These are phyloP conservation scores for Paralvinella palmiformis DNA, from an alignment of 1,140 invertebrate genomes.

Conservation along the genomic window DNA sequence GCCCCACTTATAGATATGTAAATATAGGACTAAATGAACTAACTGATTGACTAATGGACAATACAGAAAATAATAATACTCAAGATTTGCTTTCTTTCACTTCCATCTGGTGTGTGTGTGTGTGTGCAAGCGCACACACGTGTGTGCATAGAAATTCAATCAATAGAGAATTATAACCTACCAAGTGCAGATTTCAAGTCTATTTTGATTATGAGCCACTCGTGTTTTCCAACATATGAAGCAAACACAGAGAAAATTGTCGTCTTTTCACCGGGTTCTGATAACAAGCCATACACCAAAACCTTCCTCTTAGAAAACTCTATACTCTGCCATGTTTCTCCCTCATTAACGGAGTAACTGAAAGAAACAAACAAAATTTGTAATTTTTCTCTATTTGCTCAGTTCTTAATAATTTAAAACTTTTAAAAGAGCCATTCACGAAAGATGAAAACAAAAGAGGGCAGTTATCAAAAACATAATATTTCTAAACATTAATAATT, in stretches of 20 bases:
- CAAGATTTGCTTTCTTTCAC: too few species aligned
- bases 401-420: neutral
- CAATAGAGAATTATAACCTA: slow-evolving; percentile 44
- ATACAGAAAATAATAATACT: too few species aligned
- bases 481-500: too few species aligned
- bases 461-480: too few species aligned
- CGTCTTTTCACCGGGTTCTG: slow-evolving; percentile 85
- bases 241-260: slow-evolving; percentile 88
- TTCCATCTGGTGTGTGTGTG: too few species aligned
- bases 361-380: slow-evolving; percentile 8
- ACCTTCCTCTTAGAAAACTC: slow-evolving; percentile 60
- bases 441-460: slow-evolving; percentile 7
- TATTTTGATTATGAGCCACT: slow-evolving; percentile 82
- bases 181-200: slow-evolving; percentile 68
- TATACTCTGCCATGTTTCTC: slow-evolving; percentile 68
- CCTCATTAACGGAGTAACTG: slow-evolving; percentile 78
- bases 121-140: too few species aligned
- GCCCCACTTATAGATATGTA: too few species aligned
- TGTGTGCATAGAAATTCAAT: too few species aligned
- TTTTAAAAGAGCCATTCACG: slow-evolving; percentile 1
- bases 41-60: too few species aligned
- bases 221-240: slow-evolving; percentile 61
- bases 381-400: too few species aligned
- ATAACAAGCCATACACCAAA: slow-evolving; percentile 76
- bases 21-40: too few species aligned